Evolutionary conservation across 2,888 invertebrate genomes (phyloP).

Genomic region (Chouioia cunea): DNA sequence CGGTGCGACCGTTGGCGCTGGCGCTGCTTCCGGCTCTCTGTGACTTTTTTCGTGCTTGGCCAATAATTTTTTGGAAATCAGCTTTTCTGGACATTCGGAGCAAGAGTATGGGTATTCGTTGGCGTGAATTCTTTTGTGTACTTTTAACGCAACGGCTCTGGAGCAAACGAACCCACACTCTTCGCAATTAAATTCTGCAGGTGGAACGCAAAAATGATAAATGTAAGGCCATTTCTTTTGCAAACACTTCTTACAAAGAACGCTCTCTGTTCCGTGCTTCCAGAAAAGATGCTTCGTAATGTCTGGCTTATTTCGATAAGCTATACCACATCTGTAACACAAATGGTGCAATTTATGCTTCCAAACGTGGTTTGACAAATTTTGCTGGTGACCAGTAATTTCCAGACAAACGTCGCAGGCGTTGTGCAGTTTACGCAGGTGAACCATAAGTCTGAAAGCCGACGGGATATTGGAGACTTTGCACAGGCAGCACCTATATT

Average conservation of each 20-base stretch:
- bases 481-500: conserved; percentile 88
- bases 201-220: conserved; percentile 90
- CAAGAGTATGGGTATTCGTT: conserved; percentile 81
- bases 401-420: conserved; percentile 91
- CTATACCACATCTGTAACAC: conserved; percentile 89
- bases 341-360: conserved; percentile 90
- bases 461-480: conserved; percentile 83
- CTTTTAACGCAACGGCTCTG: conserved; percentile 83
- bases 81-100: conserved; percentile 81
- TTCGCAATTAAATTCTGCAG: conserved; percentile 82
- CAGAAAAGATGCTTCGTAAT: conserved; percentile 91
- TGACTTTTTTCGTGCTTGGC: conserved; percentile 79
- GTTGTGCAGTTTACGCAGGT: conserved; percentile 85
- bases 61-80: conserved; percentile 85
- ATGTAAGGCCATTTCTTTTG: conserved; percentile 94
- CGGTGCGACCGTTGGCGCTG: conserved; percentile 7
- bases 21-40: conserved; percentile 64
- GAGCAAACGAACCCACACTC: conserved; percentile 83
- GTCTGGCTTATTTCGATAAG: conserved; percentile 89
- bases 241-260: conserved; percentile 84
- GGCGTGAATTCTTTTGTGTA: conserved; percentile 84
- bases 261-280: conserved; percentile 93
- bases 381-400: conserved; percentile 82
- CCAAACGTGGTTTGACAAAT: conserved; percentile 89
- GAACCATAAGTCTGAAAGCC: conserved; percentile 89